These are phyloP conservation scores for Hucho hucho DNA, from an alignment of 2,113 vertebrate species.

Conservation along the genomic window DNA sequence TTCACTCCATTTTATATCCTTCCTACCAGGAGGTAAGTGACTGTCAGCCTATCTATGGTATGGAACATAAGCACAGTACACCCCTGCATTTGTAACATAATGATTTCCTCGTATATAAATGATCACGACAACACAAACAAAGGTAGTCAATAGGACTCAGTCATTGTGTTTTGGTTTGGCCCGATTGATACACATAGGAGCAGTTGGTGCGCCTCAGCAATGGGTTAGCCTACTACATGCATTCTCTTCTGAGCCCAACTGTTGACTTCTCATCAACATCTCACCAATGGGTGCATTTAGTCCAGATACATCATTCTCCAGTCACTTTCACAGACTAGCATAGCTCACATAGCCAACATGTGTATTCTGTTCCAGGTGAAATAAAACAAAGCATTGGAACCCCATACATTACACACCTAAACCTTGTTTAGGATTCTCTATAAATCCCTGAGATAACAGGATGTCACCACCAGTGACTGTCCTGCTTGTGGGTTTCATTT, in stretches of 20 bases:
- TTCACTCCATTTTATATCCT: conserved; percentile 71
- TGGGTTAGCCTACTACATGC: conserved; percentile 36
- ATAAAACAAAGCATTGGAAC: too few relatives aligned
- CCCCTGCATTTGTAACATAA: conserved; percentile 5
- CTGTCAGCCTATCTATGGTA: conserved; percentile 22
- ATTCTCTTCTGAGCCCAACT: conserved; percentile 13
- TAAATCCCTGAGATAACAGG: too few relatives aligned
- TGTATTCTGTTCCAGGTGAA: too few relatives aligned
- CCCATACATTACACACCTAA: too few relatives aligned
- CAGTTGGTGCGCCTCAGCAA: not conserved
- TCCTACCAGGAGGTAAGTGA: conserved; percentile 33
- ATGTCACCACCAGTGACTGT: too few relatives aligned
- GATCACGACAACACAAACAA: conserved; percentile 7
- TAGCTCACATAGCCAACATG: too few relatives aligned
- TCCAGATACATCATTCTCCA: too few relatives aligned
- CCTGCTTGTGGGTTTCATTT: too few relatives aligned
- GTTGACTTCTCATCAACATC: conserved; percentile 20
- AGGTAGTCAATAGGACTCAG: not conserved
- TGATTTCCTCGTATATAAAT: not conserved
- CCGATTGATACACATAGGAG: conserved; percentile 23
- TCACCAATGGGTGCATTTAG: not conserved
- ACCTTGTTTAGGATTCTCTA: too few relatives aligned
- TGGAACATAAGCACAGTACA: conserved; percentile 13
- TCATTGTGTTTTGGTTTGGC: not conserved
- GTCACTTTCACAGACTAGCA: too few relatives aligned